Conservation (phyloP, 2,888 invertebrate species). For the Operophtera brumata region DNA sequence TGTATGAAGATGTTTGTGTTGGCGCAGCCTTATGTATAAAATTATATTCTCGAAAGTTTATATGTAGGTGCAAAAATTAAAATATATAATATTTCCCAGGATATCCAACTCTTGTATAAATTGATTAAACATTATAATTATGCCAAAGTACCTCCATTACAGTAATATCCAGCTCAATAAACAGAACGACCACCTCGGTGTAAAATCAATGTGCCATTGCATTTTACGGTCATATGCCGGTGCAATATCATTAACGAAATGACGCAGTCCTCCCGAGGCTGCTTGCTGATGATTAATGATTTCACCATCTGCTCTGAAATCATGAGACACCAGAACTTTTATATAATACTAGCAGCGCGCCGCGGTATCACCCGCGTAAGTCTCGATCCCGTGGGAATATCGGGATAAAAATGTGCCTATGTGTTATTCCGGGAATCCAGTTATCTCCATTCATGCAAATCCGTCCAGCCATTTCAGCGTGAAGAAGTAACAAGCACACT, state of each 20-base stretch:
- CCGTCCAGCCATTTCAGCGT: too few relatives aligned
- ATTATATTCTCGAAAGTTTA: too few relatives aligned
- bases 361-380: too few relatives aligned
- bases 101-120: slow-evolving; percentile 7
- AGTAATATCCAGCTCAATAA: slow-evolving; percentile 4
- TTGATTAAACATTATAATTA: slow-evolving; percentile 26
- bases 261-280: slow-evolving; percentile 39
- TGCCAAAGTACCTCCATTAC: slow-evolving; percentile 13
- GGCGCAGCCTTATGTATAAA: too few relatives aligned
- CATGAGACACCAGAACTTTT: slow-evolving; percentile 20
- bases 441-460: too few relatives aligned
- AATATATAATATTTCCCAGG: not conserved
- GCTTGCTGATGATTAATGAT: slow-evolving; percentile 43
- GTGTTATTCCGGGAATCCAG: too few relatives aligned
- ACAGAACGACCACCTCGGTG: slow-evolving; percentile 18
- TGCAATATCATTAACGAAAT: slow-evolving; percentile 41
- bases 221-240: slow-evolving; percentile 34
- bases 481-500: too few relatives aligned
- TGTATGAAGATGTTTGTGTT: too few relatives aligned
- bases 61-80: not conserved
- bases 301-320: slow-evolving; percentile 40
- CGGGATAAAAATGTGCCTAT: too few relatives aligned
- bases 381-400: too few relatives aligned
- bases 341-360: too few relatives aligned
- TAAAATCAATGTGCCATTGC: slow-evolving; percentile 44